Percentiles rank a stretch among this genome's conserved stretches.
phyloP scores from a whole-genome alignment of 2,797 vertebrate species.

The Nannoperca obscura region DNA sequence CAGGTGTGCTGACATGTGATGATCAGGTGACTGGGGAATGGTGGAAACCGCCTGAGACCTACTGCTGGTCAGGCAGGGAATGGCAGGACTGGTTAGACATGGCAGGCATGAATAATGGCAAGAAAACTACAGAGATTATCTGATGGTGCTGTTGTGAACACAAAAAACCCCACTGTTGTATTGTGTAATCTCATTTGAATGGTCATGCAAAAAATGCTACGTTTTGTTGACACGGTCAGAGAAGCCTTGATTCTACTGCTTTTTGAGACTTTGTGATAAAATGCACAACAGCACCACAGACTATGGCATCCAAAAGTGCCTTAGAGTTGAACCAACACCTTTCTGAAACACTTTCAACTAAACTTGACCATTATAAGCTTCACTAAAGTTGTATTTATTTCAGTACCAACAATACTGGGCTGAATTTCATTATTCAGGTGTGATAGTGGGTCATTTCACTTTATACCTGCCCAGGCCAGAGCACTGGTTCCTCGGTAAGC shows the following conservation, averaged over 20 bases:
- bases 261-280: too few species aligned
- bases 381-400: not conserved
- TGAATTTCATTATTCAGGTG: not conserved
- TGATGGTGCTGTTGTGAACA: not conserved
- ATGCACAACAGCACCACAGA: not conserved
- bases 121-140: not conserved
- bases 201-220: not conserved
- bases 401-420: not conserved
- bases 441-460: too few species aligned
- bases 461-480: too few species aligned
- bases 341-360: not conserved
- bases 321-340: not conserved
- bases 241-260: too few species aligned
- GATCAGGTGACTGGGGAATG: conserved; percentile 7
- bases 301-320: not conserved
- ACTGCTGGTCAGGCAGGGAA: conserved; percentile 9
- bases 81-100: not conserved
- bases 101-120: not conserved
- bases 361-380: not conserved
- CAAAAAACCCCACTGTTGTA: not conserved
- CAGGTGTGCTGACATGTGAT: conserved; percentile 33
- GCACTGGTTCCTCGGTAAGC: not conserved
- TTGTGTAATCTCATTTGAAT: not conserved
- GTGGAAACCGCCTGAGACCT: not conserved
- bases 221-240: not conserved